A percentile compares a stretch with the other conserved stretches of the same genome.
Evolutionary conservation across 2,113 vertebrate genomes (phyloP).

Genomic region (Varanus salvator): DNA sequence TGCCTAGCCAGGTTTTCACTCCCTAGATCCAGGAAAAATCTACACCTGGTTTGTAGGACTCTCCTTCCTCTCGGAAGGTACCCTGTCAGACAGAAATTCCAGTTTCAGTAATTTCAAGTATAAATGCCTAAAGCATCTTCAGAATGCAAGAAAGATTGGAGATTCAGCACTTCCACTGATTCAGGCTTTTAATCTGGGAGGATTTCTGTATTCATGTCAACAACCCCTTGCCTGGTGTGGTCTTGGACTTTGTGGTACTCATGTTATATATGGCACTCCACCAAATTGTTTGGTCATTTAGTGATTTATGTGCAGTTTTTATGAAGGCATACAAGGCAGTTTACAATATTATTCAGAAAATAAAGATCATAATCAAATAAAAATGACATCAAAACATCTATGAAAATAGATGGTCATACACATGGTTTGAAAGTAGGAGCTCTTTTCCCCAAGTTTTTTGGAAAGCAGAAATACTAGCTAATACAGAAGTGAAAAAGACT

Average conservation of each 20-base stretch:
- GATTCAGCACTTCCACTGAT: not conserved
- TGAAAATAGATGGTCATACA: not conserved
- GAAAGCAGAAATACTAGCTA: not conserved
- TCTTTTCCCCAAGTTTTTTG: not conserved
- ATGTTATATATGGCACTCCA: not conserved
- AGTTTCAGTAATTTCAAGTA: not conserved
- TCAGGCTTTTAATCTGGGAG: not conserved
- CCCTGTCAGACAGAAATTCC: not conserved
- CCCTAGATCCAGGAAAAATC: not conserved
- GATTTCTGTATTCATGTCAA: not conserved
- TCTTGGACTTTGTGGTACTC: not conserved
- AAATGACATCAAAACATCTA: too few species aligned
- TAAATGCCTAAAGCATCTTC: not conserved
- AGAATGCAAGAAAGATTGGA: not conserved
- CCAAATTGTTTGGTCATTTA: not conserved
- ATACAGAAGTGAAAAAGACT: not conserved
- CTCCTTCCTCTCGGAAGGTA: not conserved
- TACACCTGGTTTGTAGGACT: not conserved
- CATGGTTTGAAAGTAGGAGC: not conserved
- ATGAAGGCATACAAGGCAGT: too few species aligned
- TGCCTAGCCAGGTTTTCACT: not conserved
- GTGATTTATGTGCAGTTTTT: too few species aligned
- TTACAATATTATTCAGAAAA: too few species aligned
- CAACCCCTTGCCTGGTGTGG: not conserved
- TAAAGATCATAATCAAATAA: too few species aligned